Base-by-base conservation (phyloP, 2,113 vertebrate species). In the Parotia lawesii region DNA sequence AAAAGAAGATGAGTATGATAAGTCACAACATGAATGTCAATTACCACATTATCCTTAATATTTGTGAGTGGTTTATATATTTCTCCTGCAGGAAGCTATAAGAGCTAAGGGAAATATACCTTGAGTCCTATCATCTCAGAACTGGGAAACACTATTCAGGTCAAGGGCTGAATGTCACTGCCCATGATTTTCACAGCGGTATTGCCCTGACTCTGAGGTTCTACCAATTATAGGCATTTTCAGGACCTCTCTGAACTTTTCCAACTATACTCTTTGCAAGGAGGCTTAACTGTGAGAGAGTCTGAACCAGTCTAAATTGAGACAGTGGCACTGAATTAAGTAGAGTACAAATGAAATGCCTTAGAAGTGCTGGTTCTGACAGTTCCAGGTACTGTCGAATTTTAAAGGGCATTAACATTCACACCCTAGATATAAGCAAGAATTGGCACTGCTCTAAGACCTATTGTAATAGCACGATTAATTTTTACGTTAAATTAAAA, bases 91-190 rank as follows among this genome's bases (percentile, higher is more conserved):
- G 60, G 29, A 85, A 91, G 13, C 9, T 78, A 0, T 56, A 65
- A 50, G 18, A 77, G 35, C 65, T 85, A 79, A 73, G 60, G 12
- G 24, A 79, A 90, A 87, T 51, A 67, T 19, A 77, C 38, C 47
- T 37, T 15, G 31, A 83, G 15, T 54, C 37, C 38, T 71, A 4
- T 64, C 47, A 31, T 74, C 60, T 87, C 50, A 77, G 72, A 80
- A n/a, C 69, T 27, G 15, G 88, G 56, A 92, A 94, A 66, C 0
- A 2, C 24, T 83, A 29, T 47, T 90, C 60, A 86, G 85, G 90
- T 94, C 93, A 95, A 87, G 67, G 71, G 60, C 88, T 93, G 82
- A 80, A 96, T 84, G 69, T 88, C 95, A 90, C 86, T 90, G 86
- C 57, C 90, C 86, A 37, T 64, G 85, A 94, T 93, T 96, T 92